Evolutionary conservation across 2,888 invertebrate species (phyloP).

Genomic region (Cantharis flavilabris): DNA sequence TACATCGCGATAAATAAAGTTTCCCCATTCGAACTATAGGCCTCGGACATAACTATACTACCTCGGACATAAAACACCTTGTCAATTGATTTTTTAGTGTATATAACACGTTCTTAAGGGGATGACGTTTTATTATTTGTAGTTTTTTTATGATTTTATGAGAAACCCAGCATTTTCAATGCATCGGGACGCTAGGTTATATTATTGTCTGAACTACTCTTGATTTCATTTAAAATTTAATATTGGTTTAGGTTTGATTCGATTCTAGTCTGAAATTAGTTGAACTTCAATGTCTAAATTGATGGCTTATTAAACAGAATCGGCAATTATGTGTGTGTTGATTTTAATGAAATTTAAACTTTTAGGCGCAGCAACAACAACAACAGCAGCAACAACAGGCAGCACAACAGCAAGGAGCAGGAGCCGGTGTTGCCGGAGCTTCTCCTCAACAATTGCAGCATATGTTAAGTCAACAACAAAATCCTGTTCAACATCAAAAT

Average conservation of each 20-base stretch:
- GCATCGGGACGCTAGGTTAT: no score
- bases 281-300: neutral
- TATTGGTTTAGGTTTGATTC: neutral
- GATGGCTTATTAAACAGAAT: neutral
- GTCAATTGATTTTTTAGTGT: no score
- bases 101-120: no score
- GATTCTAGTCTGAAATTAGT: neutral
- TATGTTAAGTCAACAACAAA: conserved; percentile 53
- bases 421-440: conserved; percentile 44
- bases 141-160: no score
- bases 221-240: no score
- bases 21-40: no score
- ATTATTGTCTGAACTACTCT: no score
- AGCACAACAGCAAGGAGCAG: conserved; percentile 39
- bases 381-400: conserved; percentile 36
- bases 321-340: neutral
- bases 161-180: no score
- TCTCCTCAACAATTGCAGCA: conserved; percentile 62
- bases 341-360: conserved; percentile 8
- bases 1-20: no score
- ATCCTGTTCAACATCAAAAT: conserved; percentile 58
- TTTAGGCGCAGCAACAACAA: conserved; percentile 48
- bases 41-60: no score
- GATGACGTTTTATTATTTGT: no score
- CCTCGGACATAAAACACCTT: no score